phyloP scores from a whole-genome alignment of 1,140 invertebrate genomes.

The Trichogramma pretiosum region DNA sequence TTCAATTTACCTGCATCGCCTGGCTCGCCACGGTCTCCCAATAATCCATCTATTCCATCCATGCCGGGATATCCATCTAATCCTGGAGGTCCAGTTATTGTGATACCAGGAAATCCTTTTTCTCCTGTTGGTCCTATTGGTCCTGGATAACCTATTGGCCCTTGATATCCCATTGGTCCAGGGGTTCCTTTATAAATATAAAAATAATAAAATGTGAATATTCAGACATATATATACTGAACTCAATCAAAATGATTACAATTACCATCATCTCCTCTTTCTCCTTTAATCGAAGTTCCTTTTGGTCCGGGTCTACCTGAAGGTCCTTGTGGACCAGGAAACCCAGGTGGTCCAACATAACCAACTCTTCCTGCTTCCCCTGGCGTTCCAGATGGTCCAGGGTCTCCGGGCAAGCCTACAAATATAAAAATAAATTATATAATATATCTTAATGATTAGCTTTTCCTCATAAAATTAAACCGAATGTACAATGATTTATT shows the following conservation, averaged over 20 bases:
- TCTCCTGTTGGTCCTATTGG: constrained; percentile 50
- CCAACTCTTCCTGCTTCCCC: constrained; percentile 49
- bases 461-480: neutral
- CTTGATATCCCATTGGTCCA: constrained; percentile 52
- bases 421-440: neutral
- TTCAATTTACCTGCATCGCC: constrained; percentile 49
- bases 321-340: constrained; percentile 41
- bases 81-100: constrained; percentile 55
- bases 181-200: no score
- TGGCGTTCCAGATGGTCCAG: constrained; percentile 52
- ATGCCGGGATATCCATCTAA: constrained; percentile 52
- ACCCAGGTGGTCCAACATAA: constrained; percentile 43
- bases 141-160: constrained; percentile 50
- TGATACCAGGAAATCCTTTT: constrained; percentile 59
- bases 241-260: neutral
- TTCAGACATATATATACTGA: no score
- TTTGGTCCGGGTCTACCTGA: constrained; percentile 48
- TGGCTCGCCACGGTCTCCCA: constrained; percentile 57
- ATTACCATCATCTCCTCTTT: constrained; percentile 58
- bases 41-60: constrained; percentile 46
- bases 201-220: no score
- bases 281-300: constrained; percentile 57
- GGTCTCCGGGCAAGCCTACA: constrained; percentile 44
- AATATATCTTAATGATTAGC: neutral
- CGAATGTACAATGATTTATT: no score